These are phyloP conservation scores for Dicranocentrus wangi DNA, from an alignment of 2,888 invertebrate species.

Conservation along the genomic window DNA sequence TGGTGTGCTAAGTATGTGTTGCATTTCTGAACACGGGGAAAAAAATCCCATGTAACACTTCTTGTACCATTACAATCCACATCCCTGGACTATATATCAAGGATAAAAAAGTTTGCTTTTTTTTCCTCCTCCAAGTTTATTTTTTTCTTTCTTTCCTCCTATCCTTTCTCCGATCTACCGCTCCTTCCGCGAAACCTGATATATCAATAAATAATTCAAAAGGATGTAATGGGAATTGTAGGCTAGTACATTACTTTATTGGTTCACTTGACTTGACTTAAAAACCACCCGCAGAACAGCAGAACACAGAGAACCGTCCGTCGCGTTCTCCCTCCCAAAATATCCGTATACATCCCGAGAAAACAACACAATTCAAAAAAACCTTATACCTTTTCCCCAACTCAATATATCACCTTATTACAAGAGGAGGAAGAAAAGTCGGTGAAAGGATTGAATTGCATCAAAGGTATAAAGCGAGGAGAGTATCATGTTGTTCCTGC, in stretches of 20 bases:
- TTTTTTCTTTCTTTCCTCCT: background rate
- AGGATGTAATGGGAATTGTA: constrained; percentile 60
- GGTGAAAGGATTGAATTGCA: background rate
- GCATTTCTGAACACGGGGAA: constrained; percentile 35
- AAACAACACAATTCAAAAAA: too few species aligned
- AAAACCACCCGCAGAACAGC: constrained; percentile 28
- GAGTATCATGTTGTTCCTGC: background rate
- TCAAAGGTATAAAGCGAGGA: too few species aligned
- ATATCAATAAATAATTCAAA: constrained; percentile 62
- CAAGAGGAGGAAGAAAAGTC: too few species aligned
- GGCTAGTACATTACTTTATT: constrained; percentile 60
- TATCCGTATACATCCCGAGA: too few species aligned
- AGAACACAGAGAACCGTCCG: too few species aligned
- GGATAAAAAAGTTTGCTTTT: constrained; percentile 12
- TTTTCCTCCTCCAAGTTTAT: background rate
- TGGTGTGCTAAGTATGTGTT: constrained; percentile 30
- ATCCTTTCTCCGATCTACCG: too few species aligned
- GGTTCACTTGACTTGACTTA: constrained; percentile 52
- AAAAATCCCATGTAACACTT: constrained; percentile 33
- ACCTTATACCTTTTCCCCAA: too few species aligned
- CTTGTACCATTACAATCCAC: background rate
- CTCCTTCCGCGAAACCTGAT: constrained; percentile 48
- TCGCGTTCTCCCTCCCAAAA: too few species aligned
- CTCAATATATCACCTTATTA: too few species aligned
- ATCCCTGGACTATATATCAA: constrained; percentile 3